Conservation (phyloP, 2,113 vertebrate species). For the Silurus asotus region DNA sequence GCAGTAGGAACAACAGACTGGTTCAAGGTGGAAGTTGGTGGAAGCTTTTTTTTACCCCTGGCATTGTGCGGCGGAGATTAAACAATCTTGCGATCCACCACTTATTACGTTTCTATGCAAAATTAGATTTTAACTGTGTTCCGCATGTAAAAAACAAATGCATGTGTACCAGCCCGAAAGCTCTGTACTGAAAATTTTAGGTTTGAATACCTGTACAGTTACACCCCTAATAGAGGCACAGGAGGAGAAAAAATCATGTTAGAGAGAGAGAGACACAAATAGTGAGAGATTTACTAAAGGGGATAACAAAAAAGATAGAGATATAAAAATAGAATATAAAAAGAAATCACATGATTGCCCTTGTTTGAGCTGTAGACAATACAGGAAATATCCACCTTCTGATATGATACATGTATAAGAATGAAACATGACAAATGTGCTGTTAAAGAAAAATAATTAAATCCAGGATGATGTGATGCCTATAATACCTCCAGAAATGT, state of each 20-base stretch:
- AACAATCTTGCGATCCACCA: too few species aligned
- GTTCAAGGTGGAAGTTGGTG: too few species aligned
- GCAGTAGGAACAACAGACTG: too few species aligned
- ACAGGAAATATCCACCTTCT: not conserved
- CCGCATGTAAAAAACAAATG: too few species aligned
- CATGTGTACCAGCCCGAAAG: too few species aligned
- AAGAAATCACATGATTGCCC: not conserved
- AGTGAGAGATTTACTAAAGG: not conserved
- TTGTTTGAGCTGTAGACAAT: not conserved
- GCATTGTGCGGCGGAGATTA: too few species aligned
- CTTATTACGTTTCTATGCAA: too few species aligned
- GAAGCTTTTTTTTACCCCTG: too few species aligned
- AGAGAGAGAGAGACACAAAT: not conserved
- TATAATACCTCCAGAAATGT: not conserved
- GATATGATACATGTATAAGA: not conserved
- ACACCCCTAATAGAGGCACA: not conserved
- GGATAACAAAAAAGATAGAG: slow-evolving; percentile 19
- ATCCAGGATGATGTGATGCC: not conserved
- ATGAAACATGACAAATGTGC: not conserved
- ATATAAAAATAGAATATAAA: slow-evolving; percentile 1
- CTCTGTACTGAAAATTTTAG: too few species aligned
- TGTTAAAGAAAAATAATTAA: not conserved
- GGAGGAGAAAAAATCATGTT: not conserved
- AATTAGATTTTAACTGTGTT: too few species aligned
- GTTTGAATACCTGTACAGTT: too few species aligned